Conservation (phyloP, 2,888 invertebrate species). For the Pharmacophagus antenor region DNA sequence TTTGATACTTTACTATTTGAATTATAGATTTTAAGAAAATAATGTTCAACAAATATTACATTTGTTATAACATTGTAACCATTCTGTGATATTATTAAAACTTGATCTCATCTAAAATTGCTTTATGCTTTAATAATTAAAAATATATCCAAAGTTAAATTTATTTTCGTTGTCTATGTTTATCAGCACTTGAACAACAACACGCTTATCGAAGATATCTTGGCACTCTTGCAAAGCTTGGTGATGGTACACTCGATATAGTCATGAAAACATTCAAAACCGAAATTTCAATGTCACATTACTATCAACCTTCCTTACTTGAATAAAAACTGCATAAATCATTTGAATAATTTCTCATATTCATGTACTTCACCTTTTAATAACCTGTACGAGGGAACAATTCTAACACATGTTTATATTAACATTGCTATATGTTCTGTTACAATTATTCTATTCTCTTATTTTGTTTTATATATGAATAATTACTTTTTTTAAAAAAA, state of each 20-base stretch:
- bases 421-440: background rate
- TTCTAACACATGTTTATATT: background rate
- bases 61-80: too few species aligned
- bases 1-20: too few species aligned
- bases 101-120: background rate
- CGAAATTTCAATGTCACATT: background rate
- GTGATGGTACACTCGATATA: conserved; percentile 19
- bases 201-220: conserved; percentile 20
- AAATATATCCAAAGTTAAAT: conserved; percentile 13
- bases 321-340: background rate
- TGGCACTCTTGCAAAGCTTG: conserved; percentile 23
- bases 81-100: too few species aligned
- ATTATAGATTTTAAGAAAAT: too few species aligned
- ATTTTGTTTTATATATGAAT: background rate
- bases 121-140: background rate
- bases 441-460: background rate
- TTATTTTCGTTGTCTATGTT: conserved; percentile 11
- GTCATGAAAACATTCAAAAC: background rate
- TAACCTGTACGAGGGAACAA: background rate
- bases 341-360: background rate
- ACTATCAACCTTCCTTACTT: background rate
- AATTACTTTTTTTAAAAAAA: background rate
- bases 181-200: conserved; percentile 1
- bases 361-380: background rate
- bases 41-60: too few species aligned